phyloP scores from a whole-genome alignment of 2,113 vertebrate genomes.

The Sphaerodactylus townsendi region DNA sequence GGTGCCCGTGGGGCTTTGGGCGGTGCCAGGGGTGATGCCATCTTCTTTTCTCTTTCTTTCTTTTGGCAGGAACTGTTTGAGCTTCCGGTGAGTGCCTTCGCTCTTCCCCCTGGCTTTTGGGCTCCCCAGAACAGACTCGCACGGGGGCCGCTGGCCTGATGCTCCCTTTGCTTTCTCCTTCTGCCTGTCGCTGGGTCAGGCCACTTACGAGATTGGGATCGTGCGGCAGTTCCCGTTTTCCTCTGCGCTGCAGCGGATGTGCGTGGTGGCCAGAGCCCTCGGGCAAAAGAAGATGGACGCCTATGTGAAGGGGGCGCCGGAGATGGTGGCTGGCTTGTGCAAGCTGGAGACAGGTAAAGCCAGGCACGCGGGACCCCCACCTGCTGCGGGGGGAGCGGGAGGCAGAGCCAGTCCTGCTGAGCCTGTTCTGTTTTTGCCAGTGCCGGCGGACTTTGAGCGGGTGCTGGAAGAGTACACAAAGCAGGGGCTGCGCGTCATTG shows the following conservation, averaged over 20 bases:
- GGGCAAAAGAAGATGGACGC: slow-evolving; percentile 96
- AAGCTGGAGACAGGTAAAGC: slow-evolving; percentile 88
- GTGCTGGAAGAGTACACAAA: slow-evolving; percentile 93
- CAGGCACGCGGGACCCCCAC: neutral
- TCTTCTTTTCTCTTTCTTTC: neutral
- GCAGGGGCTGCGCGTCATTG: slow-evolving; percentile 96
- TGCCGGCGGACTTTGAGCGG: slow-evolving; percentile 86
- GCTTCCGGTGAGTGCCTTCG: slow-evolving; percentile 82
- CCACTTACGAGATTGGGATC: slow-evolving; percentile 91
- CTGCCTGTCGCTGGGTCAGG: slow-evolving; percentile 68
- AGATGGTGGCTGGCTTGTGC: slow-evolving; percentile 90
- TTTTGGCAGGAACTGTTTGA: slow-evolving; percentile 90
- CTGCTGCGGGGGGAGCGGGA: neutral
- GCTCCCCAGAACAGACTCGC: rapidly evolving
- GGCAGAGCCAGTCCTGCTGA: neutral
- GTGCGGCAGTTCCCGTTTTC: slow-evolving; percentile 98
- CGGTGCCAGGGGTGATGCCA: neutral
- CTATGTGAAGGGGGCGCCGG: slow-evolving; percentile 94
- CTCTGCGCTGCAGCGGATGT: slow-evolving; percentile 92
- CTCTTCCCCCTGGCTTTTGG: neutral
- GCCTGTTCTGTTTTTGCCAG: slow-evolving; percentile 65
- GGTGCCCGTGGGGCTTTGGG: too few relatives aligned
- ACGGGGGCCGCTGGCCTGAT: neutral
- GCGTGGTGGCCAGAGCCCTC: slow-evolving; percentile 86
- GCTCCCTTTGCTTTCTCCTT: neutral